Conservation (phyloP, 2,888 invertebrate genomes). For the Eugnorisma glareosa region DNA sequence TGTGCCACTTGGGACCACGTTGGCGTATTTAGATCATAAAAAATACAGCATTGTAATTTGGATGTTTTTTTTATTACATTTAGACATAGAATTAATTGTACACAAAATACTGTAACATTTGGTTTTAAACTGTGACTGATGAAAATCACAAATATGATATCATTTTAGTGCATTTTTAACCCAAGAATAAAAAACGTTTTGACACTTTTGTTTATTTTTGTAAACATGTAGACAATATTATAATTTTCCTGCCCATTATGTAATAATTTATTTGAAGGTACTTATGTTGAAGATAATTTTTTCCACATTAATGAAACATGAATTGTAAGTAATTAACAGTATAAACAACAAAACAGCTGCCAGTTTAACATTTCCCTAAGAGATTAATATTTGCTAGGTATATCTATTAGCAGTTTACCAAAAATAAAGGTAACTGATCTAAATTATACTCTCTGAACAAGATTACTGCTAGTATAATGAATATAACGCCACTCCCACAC, state of each 20-base stretch:
- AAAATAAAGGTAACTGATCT: not conserved
- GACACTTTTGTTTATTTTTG: conserved; percentile 6
- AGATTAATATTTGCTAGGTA: conserved; percentile 5
- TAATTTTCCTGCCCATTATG: not conserved
- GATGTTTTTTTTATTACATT: conserved; percentile 3
- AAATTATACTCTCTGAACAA: not conserved
- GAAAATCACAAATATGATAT: not conserved
- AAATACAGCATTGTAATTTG: not conserved
- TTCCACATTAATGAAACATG: not conserved
- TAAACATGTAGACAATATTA: not conserved
- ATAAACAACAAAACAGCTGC: not conserved
- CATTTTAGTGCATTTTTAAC: not conserved
- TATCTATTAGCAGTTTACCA: conserved; percentile 8
- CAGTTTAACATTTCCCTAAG: not conserved
- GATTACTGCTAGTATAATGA: not conserved
- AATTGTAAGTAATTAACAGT: not conserved
- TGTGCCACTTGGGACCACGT: not conserved
- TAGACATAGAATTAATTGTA: conserved; percentile 1
- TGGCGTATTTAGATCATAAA: not conserved
- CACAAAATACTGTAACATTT: conserved; percentile 5
- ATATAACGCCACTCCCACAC: not conserved
- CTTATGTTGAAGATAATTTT: not conserved
- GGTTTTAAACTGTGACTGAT: not conserved
- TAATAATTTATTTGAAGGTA: not conserved
- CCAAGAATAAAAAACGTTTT: not conserved